These are phyloP conservation scores for Sebastes elongatus DNA, from an alignment of 2,797 vertebrate species.

Conservation along the genomic window DNA sequence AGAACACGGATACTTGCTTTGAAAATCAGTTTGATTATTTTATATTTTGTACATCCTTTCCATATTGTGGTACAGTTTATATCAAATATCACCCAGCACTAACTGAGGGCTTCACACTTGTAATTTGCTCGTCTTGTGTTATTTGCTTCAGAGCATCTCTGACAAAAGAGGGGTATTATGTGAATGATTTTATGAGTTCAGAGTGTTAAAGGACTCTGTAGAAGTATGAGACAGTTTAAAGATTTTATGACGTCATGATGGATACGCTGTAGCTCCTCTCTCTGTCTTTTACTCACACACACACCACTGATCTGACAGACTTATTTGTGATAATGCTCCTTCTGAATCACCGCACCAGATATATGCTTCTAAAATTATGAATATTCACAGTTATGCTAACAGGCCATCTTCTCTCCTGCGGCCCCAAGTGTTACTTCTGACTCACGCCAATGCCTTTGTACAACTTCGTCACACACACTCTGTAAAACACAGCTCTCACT, in stretches of 20 bases:
- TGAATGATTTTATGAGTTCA: too few relatives aligned
- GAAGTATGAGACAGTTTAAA: not conserved
- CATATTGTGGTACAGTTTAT: not conserved
- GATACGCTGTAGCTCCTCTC: not conserved
- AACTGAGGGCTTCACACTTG: not conserved
- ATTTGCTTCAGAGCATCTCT: not conserved
- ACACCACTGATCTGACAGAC: constrained; percentile 41
- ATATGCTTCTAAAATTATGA: constrained; percentile 67
- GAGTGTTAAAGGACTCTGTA: not conserved
- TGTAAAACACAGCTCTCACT: constrained; percentile 31
- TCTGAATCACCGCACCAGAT: constrained; percentile 60
- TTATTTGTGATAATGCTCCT: constrained; percentile 47
- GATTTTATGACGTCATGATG: constrained; percentile 16
- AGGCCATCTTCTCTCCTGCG: constrained; percentile 57
- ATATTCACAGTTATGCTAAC: constrained; percentile 79
- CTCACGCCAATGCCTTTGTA: constrained; percentile 63
- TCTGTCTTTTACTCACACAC: not conserved
- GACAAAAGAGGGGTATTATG: too few relatives aligned
- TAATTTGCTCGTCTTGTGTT: not conserved
- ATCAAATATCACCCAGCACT: not conserved
- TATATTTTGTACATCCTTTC: not conserved
- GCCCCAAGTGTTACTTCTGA: constrained; percentile 67
- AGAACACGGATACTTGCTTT: not conserved
- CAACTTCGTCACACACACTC: constrained; percentile 37
- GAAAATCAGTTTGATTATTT: not conserved